Evolutionary conservation across 2,888 invertebrate species (phyloP).

Genomic region (Auanema sp.): DNA sequence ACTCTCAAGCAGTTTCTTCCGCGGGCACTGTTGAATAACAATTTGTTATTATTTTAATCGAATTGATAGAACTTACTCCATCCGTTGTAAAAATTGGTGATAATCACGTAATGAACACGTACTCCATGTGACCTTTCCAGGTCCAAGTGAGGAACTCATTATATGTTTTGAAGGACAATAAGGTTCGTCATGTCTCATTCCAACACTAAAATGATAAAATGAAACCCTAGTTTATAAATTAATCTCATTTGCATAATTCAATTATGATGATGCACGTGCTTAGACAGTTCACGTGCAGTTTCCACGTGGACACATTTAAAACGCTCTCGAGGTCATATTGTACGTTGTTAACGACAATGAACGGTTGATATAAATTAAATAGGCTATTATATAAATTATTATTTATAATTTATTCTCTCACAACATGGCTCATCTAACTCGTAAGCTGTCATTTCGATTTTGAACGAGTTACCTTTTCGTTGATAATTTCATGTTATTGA

Average conservation of each 20-base stretch:
- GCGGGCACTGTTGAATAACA: constrained; percentile 49
- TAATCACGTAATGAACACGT: constrained; percentile 63
- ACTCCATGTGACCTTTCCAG: constrained; percentile 64
- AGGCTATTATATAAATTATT: too few species aligned
- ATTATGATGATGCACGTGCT: too few species aligned
- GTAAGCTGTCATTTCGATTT: too few species aligned
- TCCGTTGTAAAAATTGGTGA: constrained; percentile 59
- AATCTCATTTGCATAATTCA: too few species aligned
- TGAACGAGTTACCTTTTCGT: too few species aligned
- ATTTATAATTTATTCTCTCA: too few species aligned
- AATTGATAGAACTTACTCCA: constrained; percentile 49
- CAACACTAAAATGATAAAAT: constrained; percentile 57
- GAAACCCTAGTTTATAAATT: too few species aligned
- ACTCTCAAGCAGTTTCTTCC: constrained; percentile 59
- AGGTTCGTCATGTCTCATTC: constrained; percentile 64
- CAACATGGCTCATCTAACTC: too few species aligned
- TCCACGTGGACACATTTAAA: not conserved
- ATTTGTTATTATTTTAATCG: not conserved
- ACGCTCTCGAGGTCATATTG: constrained; percentile 1
- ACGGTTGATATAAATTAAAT: too few species aligned
- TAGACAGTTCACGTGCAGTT: not conserved
- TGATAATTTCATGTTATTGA: too few species aligned
- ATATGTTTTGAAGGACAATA: constrained; percentile 62
- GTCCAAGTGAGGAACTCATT: constrained; percentile 62
- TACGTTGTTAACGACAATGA: not conserved